Percentiles rank a stretch among this genome's conserved stretches.
phyloP scores from a whole-genome alignment of 2,113 vertebrate genomes.

The Seriola aureovittata region DNA sequence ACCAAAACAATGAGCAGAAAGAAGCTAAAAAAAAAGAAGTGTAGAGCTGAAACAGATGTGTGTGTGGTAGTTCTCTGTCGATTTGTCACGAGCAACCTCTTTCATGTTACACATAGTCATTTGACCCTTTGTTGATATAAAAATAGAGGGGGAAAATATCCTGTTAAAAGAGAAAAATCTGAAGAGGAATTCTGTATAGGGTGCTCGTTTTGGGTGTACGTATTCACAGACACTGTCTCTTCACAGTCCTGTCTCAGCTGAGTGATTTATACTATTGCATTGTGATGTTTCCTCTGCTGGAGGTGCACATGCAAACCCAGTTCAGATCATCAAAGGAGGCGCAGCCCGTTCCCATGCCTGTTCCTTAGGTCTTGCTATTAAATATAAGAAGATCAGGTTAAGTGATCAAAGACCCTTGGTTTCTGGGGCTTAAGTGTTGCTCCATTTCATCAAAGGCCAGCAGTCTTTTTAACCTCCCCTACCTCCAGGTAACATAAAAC shows the following conservation, averaged over 20 bases:
- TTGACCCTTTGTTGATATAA: too few relatives aligned
- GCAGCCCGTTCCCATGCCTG: slow-evolving; percentile 64
- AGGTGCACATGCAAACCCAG: slow-evolving; percentile 46
- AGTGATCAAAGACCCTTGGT: slow-evolving; percentile 77
- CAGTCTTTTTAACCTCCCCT: slow-evolving; percentile 67
- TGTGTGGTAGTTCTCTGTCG: too few relatives aligned
- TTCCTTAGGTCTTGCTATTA: slow-evolving; percentile 67
- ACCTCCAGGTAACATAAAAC: slow-evolving; percentile 76
- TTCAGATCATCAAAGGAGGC: slow-evolving; percentile 70
- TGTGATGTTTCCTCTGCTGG: slow-evolving; percentile 42
- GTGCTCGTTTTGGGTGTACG: not conserved
- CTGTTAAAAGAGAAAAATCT: too few relatives aligned
- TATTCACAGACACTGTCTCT: not conserved
- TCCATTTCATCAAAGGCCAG: slow-evolving; percentile 79
- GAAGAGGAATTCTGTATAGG: not conserved
- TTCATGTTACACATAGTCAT: too few relatives aligned
- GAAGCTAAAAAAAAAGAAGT: too few relatives aligned
- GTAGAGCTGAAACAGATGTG: too few relatives aligned
- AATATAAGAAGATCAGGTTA: slow-evolving; percentile 80
- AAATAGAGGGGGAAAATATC: too few relatives aligned
- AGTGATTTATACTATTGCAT: slow-evolving; percentile 44
- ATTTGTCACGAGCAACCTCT: too few relatives aligned
- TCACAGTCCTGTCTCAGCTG: slow-evolving; percentile 24
- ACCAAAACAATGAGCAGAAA: too few relatives aligned
- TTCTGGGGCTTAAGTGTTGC: slow-evolving; percentile 71